Base-by-base conservation (phyloP, 2,888 invertebrate species). In the Alcis repandata region DNA sequence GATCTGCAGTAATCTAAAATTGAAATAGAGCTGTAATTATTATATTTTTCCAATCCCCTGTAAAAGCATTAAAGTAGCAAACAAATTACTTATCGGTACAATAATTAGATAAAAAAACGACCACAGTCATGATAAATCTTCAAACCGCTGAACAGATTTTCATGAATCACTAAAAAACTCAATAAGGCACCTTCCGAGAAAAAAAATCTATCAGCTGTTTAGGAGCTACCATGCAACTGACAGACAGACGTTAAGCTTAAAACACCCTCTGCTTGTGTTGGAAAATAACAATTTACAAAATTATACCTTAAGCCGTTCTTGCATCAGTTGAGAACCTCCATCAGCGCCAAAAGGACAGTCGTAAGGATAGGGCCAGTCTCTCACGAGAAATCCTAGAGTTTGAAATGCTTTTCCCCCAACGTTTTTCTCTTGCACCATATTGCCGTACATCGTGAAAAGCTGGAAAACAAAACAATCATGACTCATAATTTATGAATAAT, bases 1-100 rank as follows among this genome's bases (percentile, higher is more conserved):
- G 65, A 8, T 51, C 40, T 17, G 60, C 53, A 19, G 38, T 59
- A 27, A 67, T 54, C 69, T 71, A 45, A 17, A n/a, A 20, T 38
- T 22, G 2, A n/a, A 10, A n/a, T 4, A 41, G 27, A 13, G 11
- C 10, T 49, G 11, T 20, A 10, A 1, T 41, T 41, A 1, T 41
- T 41, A 27, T n/a, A n/a, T n/a, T n/a, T n/a, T n/a, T n/a, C n/a
- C n/a, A n/a, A n/a, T n/a, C n/a, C n/a, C n/a, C n/a, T n/a, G n/a
- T n/a, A n/a, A n/a, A n/a, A n/a, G n/a, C n/a, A n/a, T n/a, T n/a
- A n/a, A n/a, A n/a, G n/a, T n/a, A n/a, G n/a, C n/a, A n/a, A n/a
- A n/a, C n/a, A n/a, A n/a, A n/a, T n/a, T n/a, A n/a, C n/a, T n/a
- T n/a, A n/a, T n/a, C n/a, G n/a, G n/a, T n/a, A n/a, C n/a, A n/a